phyloP scores from a whole-genome alignment of 2,113 vertebrate species.

The Electrona antarctica region DNA sequence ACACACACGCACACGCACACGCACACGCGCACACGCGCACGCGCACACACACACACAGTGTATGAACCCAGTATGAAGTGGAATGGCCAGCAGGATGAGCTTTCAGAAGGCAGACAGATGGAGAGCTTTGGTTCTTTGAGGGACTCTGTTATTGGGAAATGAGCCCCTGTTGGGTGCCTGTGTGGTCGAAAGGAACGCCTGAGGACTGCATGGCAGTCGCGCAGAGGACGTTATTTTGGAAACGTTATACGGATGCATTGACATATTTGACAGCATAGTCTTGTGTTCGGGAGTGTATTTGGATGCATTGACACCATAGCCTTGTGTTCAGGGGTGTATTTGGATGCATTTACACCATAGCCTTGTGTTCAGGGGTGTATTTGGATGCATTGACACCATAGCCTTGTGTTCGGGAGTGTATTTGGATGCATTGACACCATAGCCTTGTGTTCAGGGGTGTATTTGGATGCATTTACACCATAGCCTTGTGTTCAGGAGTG shows the following conservation, averaged over 20 bases:
- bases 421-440: slow-evolving; percentile 12
- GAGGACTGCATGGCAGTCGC: not conserved
- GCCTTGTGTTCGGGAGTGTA: slow-evolving; percentile 21
- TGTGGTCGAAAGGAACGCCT: no score
- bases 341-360: slow-evolving; percentile 8
- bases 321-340: slow-evolving; percentile 19
- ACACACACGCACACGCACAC: no score
- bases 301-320: slow-evolving; percentile 11
- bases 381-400: not conserved
- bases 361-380: slow-evolving; percentile 17
- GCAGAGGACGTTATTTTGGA: not conserved
- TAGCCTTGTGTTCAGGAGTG: slow-evolving; percentile 18
- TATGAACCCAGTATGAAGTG: no score
- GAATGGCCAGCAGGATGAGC: slow-evolving; percentile 2
- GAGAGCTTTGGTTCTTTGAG: slow-evolving; percentile 40
- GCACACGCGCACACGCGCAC: no score
- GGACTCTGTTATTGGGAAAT: slow-evolving; percentile 24
- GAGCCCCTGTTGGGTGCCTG: not conserved
- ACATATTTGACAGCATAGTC: not conserved
- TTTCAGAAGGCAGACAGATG: slow-evolving; percentile 24
- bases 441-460: slow-evolving; percentile 18
- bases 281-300: slow-evolving; percentile 20
- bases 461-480: not conserved
- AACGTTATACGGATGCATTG: not conserved
- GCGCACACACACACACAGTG: no score